Percentiles rank a stretch among this genome's conserved stretches.
phyloP scores from a whole-genome alignment of 2,113 vertebrate genomes.

The Cyanoramphus novaezelandiae region DNA sequence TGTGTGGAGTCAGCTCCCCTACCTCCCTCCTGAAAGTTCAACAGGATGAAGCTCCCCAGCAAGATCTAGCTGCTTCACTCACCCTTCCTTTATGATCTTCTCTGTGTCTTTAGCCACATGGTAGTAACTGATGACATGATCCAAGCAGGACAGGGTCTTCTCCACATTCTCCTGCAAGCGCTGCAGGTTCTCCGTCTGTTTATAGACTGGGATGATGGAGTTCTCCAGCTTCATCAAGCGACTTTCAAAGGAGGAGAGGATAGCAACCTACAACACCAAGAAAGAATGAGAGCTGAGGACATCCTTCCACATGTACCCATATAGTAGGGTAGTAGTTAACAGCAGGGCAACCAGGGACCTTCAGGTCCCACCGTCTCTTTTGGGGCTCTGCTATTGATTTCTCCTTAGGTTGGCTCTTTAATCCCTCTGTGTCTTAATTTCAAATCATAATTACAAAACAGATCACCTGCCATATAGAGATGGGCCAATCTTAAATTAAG shows the following conservation, averaged over 20 bases:
- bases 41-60: neutral
- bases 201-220: slow-evolving; percentile 97
- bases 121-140: slow-evolving; percentile 97
- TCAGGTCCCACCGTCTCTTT: neutral
- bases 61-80: slow-evolving; percentile 32
- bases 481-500: neutral
- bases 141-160: slow-evolving; percentile 91
- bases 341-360: neutral
- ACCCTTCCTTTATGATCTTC: slow-evolving; percentile 94
- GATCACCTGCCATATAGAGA: neutral
- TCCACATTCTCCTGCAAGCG: slow-evolving; percentile 97
- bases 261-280: slow-evolving; percentile 82
- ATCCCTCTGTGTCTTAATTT: neutral
- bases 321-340: neutral
- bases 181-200: slow-evolving; percentile 97
- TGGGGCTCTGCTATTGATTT: neutral
- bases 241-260: slow-evolving; percentile 96
- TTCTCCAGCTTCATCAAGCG: slow-evolving; percentile 98
- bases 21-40: neutral
- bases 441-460: neutral
- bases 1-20: neutral
- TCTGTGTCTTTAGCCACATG: slow-evolving; percentile 96
- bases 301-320: neutral
- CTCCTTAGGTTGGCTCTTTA: neutral
- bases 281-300: neutral